phyloP scores from a whole-genome alignment of 2,888 invertebrate species.

The Molorchus minor region DNA sequence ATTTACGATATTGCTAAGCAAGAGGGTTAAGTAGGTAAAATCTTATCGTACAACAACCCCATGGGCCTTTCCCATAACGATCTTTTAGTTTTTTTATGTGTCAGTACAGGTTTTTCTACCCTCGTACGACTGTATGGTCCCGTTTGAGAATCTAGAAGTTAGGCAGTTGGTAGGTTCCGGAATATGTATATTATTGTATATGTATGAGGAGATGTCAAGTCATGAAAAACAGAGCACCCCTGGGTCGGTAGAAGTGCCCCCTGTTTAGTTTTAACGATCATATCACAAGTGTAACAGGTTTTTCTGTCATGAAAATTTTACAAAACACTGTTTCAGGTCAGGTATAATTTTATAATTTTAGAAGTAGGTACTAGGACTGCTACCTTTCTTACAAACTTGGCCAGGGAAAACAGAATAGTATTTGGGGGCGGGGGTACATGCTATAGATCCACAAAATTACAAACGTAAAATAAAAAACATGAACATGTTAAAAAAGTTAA shows the following conservation, averaged over 20 bases:
- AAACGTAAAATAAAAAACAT: neutral
- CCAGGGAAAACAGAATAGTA: no score
- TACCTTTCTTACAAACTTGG: neutral
- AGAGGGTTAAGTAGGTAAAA: constrained; percentile 34
- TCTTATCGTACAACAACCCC: constrained; percentile 21
- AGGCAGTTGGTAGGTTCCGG: neutral
- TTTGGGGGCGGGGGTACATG: neutral
- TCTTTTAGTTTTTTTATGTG: constrained; percentile 28
- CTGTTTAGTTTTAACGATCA: constrained; percentile 22
- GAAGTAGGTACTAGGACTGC: neutral
- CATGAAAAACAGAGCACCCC: constrained; percentile 9
- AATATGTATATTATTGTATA: constrained; percentile 26
- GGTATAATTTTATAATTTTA: neutral
- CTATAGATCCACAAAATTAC: neutral
- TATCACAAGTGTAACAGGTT: constrained; percentile 16
- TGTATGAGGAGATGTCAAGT: constrained; percentile 29
- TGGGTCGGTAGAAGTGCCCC: constrained; percentile 8
- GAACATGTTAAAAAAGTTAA: no score
- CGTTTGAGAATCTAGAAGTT: constrained; percentile 33
- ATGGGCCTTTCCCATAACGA: constrained; percentile 37
- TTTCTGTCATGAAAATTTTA: neutral
- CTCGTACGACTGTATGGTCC: constrained; percentile 27
- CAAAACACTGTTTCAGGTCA: neutral
- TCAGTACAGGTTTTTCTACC: constrained; percentile 34
- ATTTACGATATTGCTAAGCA: no score